A percentile compares a stretch with the other conserved stretches of the same genome.
Conservation (phyloP, 2,797 vertebrate genomes). For the Characodon lateralis region DNA sequence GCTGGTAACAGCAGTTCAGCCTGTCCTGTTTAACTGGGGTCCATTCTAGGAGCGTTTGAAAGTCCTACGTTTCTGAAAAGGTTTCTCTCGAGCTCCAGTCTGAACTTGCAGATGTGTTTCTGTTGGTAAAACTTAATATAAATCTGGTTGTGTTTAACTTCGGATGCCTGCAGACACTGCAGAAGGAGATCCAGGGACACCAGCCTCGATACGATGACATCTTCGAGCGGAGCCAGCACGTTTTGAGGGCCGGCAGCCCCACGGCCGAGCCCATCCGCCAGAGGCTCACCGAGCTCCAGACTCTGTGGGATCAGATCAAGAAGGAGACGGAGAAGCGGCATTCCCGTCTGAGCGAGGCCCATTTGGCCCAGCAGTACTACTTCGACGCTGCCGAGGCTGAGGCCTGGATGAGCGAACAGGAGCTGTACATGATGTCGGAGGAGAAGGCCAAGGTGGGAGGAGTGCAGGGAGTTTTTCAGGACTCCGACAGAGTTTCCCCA, state of each 20-base stretch:
- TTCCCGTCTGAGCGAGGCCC: conserved; percentile 87
- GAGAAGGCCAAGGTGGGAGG: conserved; percentile 96
- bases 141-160: not conserved
- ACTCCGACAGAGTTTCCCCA: no score
- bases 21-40: no score
- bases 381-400: conserved; percentile 94
- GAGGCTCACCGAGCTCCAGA: conserved; percentile 86
- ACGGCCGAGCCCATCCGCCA: conserved; percentile 84
- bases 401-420: conserved; percentile 99
- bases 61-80: no score
- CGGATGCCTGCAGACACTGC: conserved; percentile 84
- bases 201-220: conserved; percentile 97
- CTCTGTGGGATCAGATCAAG: conserved; percentile 88
- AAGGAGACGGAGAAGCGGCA: conserved; percentile 89
- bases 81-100: no score
- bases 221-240: conserved; percentile 91
- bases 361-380: conserved; percentile 96
- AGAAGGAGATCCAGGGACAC: conserved; percentile 98
- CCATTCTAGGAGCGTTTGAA: no score
- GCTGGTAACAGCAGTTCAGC: no score
- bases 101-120: no score
- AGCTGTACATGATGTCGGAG: conserved; percentile 99
- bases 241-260: conserved; percentile 85
- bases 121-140: not conserved
- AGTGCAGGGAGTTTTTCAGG: conserved; percentile 33